phyloP scores from a whole-genome alignment of 2,888 invertebrate species.

The Orthosia cruda region DNA sequence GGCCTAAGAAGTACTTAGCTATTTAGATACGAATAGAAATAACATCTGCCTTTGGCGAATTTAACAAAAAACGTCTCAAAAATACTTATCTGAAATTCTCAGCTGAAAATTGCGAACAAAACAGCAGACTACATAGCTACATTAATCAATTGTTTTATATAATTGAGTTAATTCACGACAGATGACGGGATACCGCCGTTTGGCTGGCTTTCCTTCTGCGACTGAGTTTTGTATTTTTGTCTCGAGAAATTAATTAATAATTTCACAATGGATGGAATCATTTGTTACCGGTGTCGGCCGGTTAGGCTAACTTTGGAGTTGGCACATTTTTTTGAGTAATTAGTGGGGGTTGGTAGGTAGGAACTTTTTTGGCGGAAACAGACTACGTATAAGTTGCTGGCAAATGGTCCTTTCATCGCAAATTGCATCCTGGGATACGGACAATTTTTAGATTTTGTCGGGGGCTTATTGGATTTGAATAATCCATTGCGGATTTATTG shows the following conservation, averaged over 20 bases:
- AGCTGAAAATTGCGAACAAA: conserved; percentile 6
- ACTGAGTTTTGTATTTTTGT: conserved; percentile 72
- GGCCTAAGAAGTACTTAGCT: too few species aligned
- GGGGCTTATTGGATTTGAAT: too few species aligned
- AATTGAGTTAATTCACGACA: conserved; percentile 67
- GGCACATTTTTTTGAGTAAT: conserved; percentile 17
- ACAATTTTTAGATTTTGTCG: too few species aligned
- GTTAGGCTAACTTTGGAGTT: conserved; percentile 64
- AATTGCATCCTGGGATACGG: too few species aligned
- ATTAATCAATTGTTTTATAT: conserved; percentile 58
- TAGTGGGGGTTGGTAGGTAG: background rate
- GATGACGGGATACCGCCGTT: conserved; percentile 71
- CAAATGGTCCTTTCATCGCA: too few species aligned
- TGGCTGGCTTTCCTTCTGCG: conserved; percentile 55
- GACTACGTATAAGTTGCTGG: too few species aligned
- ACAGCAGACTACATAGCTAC: conserved; percentile 7
- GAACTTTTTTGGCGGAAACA: background rate
- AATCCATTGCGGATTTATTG: too few species aligned
- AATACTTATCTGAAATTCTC: background rate
- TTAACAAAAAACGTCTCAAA: too few species aligned
- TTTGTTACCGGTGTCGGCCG: conserved; percentile 75
- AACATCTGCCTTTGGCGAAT: too few species aligned
- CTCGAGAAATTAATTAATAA: conserved; percentile 82
- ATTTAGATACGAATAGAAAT: too few species aligned
- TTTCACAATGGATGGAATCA: conserved; percentile 81